A percentile compares a stretch with the other conserved stretches of the same genome.
These are phyloP conservation scores for Drosophila nr. perissopoda DNA, from an alignment of 2,888 invertebrate species.

Conservation along the genomic window DNA sequence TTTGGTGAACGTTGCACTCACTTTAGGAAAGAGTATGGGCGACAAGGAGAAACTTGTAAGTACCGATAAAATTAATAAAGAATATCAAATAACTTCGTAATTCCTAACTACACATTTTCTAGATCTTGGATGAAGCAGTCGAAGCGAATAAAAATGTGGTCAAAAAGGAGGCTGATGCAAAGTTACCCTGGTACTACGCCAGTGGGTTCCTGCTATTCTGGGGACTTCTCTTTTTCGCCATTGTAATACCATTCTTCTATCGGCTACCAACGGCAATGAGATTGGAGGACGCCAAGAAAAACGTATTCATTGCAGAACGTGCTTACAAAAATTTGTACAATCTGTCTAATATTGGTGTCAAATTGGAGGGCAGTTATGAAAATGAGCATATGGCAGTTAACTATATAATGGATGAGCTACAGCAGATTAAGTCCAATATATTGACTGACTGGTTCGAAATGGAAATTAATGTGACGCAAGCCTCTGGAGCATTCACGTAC, in stretches of 20 bases:
- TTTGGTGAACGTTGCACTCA: too few relatives aligned
- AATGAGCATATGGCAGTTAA: slow-evolving; percentile 88
- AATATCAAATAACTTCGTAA: neutral
- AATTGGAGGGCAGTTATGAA: slow-evolving; percentile 87
- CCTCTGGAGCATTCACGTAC: slow-evolving; percentile 70
- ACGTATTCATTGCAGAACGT: slow-evolving; percentile 88
- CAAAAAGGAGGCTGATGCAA: neutral
- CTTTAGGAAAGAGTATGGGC: neutral
- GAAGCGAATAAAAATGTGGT: slow-evolving; percentile 1
- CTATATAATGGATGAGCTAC: slow-evolving; percentile 78
- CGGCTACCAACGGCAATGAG: slow-evolving; percentile 55
- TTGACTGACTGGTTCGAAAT: slow-evolving; percentile 69
- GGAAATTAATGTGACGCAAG: slow-evolving; percentile 77
- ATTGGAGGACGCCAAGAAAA: slow-evolving; percentile 75
- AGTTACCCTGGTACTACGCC: slow-evolving; percentile 69
- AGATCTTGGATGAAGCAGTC: slow-evolving; percentile 38
- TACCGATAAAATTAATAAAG: neutral
- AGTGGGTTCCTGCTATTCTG: slow-evolving; percentile 64
- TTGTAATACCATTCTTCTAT: slow-evolving; percentile 60
- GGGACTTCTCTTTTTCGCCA: slow-evolving; percentile 61
- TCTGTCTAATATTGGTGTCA: slow-evolving; percentile 48
- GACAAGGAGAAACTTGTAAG: slow-evolving; percentile 27
- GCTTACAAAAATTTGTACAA: slow-evolving; percentile 83
- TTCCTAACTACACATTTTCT: neutral
- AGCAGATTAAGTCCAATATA: slow-evolving; percentile 61